Evolutionary conservation across 1,140 invertebrate genomes (phyloP), one percentile per base, ranked within the genome.

Genomic region (Papilio dardanus): DNA sequence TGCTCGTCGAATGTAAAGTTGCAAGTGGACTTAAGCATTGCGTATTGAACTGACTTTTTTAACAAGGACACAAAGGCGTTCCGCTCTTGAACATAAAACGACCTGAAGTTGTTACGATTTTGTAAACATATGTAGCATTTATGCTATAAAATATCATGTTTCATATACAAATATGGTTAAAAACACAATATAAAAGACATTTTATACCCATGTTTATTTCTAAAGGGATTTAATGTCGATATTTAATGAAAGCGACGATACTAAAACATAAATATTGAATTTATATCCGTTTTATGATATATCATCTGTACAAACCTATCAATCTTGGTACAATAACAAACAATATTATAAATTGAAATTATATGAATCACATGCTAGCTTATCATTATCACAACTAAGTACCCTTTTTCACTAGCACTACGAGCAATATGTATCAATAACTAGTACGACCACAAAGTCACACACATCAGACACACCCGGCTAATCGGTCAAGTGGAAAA

Each of bases 31-130:
- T 28, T 50, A 71, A 37, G 65, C 33, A 40, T 7, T 40, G 35
- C 24, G 62, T n/a, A 33, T 67, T 8, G 65, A 67, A 31, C n/a
- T 21, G 35, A 19, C 21, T 69, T 35, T 68, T 37, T 62, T 30
- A 24, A 12, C 12, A 62, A 16, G 67, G 67, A 68, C 12, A 68
- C 19, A 40, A 37, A 24, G n/a, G 67, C 35, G 67, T 68, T 40
- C 19, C 24, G 24, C 54, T 28, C 12, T 62, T 28, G 54, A 62
- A 24, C 50, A 54, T 54, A 54, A 21, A 54, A 54, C 21, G 8
- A 24, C 21, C 8, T 24, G 21, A 28, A 54, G 19, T 54, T 19
- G 46, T 7, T 24, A 24, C 21, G 21, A 8, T 54, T 54, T 54
- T 24, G 19, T 10, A 54, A 54, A 46, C 42, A 46, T 46, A 7